Evolutionary conservation across 2,113 vertebrate genomes (phyloP).

Genomic region (Bos taurus): DNA sequence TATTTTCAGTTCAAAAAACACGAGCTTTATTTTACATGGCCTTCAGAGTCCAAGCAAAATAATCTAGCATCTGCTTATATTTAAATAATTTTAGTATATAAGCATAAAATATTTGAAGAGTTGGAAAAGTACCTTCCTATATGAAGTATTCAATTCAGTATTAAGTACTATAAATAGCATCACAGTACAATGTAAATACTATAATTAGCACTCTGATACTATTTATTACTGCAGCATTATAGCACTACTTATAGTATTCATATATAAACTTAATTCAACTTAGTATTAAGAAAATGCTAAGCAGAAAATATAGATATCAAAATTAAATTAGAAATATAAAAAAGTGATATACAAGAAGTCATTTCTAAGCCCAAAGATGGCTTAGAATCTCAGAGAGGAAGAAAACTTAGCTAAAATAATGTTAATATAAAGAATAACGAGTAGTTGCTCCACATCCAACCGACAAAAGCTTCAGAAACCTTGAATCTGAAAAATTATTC

Average conservation of each 20-base stretch:
- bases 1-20: background rate
- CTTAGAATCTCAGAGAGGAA: background rate
- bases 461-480: background rate
- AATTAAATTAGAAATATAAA: background rate
- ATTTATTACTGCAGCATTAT: background rate
- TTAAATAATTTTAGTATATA: background rate
- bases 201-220: background rate
- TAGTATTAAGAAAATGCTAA: background rate
- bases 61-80: background rate
- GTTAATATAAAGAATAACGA: background rate
- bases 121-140: background rate
- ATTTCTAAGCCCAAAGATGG: background rate
- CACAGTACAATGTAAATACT: background rate
- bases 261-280: background rate
- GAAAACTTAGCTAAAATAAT: background rate
- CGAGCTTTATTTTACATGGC: background rate
- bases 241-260: background rate
- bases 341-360: background rate
- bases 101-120: background rate
- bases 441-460: background rate
- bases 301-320: background rate
- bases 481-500: background rate
- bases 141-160: background rate
- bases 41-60: background rate
- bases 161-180: background rate